A percentile compares a stretch with the other conserved stretches of the same genome.
These are phyloP conservation scores for Carollia perspicillata DNA, from an alignment of 2,113 vertebrate species.

Conservation along the genomic window DNA sequence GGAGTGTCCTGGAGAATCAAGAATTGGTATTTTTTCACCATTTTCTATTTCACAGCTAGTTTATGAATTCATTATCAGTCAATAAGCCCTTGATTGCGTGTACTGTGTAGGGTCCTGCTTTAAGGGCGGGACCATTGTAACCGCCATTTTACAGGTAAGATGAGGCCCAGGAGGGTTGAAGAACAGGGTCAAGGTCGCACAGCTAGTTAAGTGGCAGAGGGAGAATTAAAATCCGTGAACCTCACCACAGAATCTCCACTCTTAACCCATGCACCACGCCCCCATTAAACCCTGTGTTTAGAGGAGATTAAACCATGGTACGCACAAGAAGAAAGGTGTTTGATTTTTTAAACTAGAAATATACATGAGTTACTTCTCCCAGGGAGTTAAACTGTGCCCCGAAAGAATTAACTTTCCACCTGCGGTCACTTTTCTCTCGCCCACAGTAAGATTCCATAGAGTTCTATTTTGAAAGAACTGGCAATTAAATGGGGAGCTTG, in stretches of 20 bases:
- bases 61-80: background rate
- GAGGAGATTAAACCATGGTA: background rate
- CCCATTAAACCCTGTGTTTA: background rate
- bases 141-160: background rate
- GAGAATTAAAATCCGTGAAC: background rate
- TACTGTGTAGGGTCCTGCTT: background rate
- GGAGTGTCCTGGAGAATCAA: background rate
- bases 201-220: background rate
- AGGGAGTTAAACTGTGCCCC: background rate
- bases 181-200: background rate
- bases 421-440: background rate
- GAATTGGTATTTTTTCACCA: background rate
- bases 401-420: background rate
- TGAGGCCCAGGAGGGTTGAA: background rate
- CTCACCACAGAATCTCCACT: background rate
- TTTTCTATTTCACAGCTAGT: background rate
- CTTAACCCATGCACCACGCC: background rate
- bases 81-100: background rate
- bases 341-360: background rate
- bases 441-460: background rate
- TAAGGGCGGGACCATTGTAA: background rate
- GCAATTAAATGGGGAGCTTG: constrained; percentile 51
- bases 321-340: background rate
- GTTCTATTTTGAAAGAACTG: constrained; percentile 14
- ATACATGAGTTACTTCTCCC: background rate